A percentile compares a stretch with the other conserved stretches of the same genome.
phyloP scores from a whole-genome alignment of 2,888 invertebrate genomes.

The Conchocele bisecta region DNA sequence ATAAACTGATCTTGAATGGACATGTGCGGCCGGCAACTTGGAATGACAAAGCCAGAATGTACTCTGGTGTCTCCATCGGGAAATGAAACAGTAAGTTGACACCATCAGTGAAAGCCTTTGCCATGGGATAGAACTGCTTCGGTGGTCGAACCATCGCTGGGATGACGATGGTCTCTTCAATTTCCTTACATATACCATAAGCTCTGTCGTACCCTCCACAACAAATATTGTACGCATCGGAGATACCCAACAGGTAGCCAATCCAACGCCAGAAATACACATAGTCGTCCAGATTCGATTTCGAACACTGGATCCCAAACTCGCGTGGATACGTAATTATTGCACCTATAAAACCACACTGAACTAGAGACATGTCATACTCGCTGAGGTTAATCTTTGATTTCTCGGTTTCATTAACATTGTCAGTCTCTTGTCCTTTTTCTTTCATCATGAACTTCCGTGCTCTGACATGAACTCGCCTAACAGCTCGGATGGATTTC shows the following conservation, averaged over 20 bases:
- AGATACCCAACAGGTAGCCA: constrained; percentile 91
- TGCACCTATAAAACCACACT: constrained; percentile 93
- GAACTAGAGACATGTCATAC: constrained; percentile 92
- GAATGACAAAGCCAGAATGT: too few species aligned
- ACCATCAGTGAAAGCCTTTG: constrained; percentile 73
- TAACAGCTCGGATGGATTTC: constrained; percentile 83
- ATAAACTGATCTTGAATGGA: too few species aligned
- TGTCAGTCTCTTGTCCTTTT: constrained; percentile 64
- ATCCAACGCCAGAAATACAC: constrained; percentile 93
- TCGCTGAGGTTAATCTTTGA: constrained; percentile 91
- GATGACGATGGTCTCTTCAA: constrained; percentile 67
- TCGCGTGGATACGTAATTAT: constrained; percentile 86
- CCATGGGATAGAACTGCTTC: constrained; percentile 69
- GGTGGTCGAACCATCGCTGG: constrained; percentile 69
- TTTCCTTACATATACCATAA: constrained; percentile 67
- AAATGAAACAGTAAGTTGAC: too few species aligned
- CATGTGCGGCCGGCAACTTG: too few species aligned
- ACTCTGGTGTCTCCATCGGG: too few species aligned
- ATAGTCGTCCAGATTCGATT: constrained; percentile 89
- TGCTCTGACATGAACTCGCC: constrained; percentile 84
- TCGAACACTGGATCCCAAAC: constrained; percentile 87
- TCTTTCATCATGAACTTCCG: constrained; percentile 82
- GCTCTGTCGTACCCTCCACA: constrained; percentile 61
- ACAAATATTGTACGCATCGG: constrained; percentile 85
- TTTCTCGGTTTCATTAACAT: too few species aligned